Evolutionary conservation across 1,140 invertebrate genomes (phyloP), one percentile per base, ranked within the genome.

Genomic region (Triops cancriformis): DNA sequence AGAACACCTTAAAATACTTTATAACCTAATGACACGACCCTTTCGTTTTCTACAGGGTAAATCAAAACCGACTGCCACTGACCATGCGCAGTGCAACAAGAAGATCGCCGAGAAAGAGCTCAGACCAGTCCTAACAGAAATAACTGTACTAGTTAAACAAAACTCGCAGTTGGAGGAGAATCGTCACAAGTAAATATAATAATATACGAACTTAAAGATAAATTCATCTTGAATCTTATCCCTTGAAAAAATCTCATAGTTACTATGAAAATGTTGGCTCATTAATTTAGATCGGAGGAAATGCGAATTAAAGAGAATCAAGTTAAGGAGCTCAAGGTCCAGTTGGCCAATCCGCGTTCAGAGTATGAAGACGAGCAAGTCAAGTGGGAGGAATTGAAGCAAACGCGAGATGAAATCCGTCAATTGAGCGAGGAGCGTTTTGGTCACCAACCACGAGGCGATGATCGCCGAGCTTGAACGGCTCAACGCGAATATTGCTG

Each of bases 51-150:
- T 73, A 6, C 12, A 77, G 72, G 41, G n/a, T 23, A 73, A 73
- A 18, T 64, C 51, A 18, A 37, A 74, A 31, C 14, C 74, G 4
- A 11, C 37, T 18, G 27, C 74, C 4, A 11, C 37, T 11, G 72
- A 45, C 9, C 77, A 78, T 43, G 26, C 28, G 4, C 72, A 74
- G 14, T 78, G 77, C 41, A 73, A 43, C 18, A 78, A 78, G 31
- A 64, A 78, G 72, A 78, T 78, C 27, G 77, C 77, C 14, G 77
- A 78, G 31, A 78, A 45, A 23, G 72, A 73, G 6, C 37, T 78
- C 2, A 26, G 77, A 26, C 27, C 43, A 10, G 27, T 74, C 31
- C 41, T 73, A 1, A 45, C 37, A 26, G 77, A 78, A 45, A 12
- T 28, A 18, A 78, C 72, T 41, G 12, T 72, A 42, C 14, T 74